Evolutionary conservation across 1,140 invertebrate species (phyloP), one percentile per base, ranked within the genome.

Genomic region (Euglossa dilemma): DNA sequence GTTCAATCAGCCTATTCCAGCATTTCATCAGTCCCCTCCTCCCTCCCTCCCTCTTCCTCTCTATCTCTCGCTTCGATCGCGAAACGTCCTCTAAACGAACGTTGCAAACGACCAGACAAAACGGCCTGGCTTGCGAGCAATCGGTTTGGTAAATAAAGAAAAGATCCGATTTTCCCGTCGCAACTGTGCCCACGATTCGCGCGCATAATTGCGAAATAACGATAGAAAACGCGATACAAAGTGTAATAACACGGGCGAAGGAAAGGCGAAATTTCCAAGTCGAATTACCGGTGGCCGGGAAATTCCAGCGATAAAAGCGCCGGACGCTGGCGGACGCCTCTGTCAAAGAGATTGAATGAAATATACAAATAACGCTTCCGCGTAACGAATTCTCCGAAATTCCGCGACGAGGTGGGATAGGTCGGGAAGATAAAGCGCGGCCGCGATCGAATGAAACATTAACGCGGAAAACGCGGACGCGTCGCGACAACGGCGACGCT

Each of bases 391-490:
- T 36, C 14, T 2, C 28, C 14, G 54, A 25, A 67, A 47, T 56
- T 54, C 36, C 63, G 9, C 28, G 47, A 54, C 23, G 47, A 59
- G 20, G 23, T 52, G 16, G 52, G 28, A 9, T 9, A 52, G 16
- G 28, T 43, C 43, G 11, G n/a, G 18, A 6, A 74, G 43, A 61
- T 74, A 74, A 74, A 74, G 72, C 72, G 16, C 16, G 18, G 16
- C 56, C n/a, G 11, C 72, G 72, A 59, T 63, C 61, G 61, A 36
- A 63, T 63, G 16, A 28, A 74, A 45, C 43, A 56, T 74, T 74
- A 74, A 74, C 57, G 72, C 8, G 43, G 43, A 61, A 47, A 47
- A n/a, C 14, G 36, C 4, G 12, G 23, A 43, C 43, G 6, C 11
- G 14, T 45, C 23, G 43, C 16, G n/a, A 23, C 18, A 73, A 59